Evolutionary conservation across 2,888 invertebrate species (phyloP).

Genomic region (Drosophila mayaguana): DNA sequence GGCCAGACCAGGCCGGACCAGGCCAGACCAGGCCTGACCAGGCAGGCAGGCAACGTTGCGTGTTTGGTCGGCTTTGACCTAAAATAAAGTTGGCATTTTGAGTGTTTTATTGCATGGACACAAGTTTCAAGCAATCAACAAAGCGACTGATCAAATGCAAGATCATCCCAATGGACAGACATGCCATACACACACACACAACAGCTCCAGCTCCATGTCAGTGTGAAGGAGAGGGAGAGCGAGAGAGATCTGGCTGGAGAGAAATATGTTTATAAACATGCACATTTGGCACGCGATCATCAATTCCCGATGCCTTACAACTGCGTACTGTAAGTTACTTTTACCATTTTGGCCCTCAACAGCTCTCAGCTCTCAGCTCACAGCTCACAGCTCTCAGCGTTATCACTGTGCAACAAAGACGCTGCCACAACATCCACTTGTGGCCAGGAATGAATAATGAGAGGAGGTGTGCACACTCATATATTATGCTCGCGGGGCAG

Average conservation of each 20-base stretch:
- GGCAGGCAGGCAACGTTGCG: constrained; percentile 73
- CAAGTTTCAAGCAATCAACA: constrained; percentile 81
- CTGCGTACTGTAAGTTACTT: constrained; percentile 76
- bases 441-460: constrained; percentile 43
- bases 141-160: constrained; percentile 81
- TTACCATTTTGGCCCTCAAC: constrained; percentile 66
- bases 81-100: constrained; percentile 82
- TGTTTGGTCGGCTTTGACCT: constrained; percentile 78
- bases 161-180: constrained; percentile 74
- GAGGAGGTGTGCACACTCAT: constrained; percentile 40
- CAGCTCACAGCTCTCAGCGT: constrained; percentile 52
- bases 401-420: constrained; percentile 54
- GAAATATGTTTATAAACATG: constrained; percentile 81
- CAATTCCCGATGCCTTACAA: constrained; percentile 68
- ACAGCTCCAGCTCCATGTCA: not conserved
- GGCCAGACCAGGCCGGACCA: constrained; percentile 47
- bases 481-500: constrained; percentile 26
- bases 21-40: constrained; percentile 9
- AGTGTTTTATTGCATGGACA: constrained; percentile 82
- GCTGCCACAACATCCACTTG: constrained; percentile 35
- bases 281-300: constrained; percentile 81
- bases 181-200: constrained; percentile 36
- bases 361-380: constrained; percentile 38
- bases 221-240: constrained; percentile 6
- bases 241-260: constrained; percentile 26